Percentiles rank a stretch among this genome's conserved stretches.
phyloP scores from a whole-genome alignment of 1,140 invertebrate genomes.

The Macrobrachium rosenbergii region DNA sequence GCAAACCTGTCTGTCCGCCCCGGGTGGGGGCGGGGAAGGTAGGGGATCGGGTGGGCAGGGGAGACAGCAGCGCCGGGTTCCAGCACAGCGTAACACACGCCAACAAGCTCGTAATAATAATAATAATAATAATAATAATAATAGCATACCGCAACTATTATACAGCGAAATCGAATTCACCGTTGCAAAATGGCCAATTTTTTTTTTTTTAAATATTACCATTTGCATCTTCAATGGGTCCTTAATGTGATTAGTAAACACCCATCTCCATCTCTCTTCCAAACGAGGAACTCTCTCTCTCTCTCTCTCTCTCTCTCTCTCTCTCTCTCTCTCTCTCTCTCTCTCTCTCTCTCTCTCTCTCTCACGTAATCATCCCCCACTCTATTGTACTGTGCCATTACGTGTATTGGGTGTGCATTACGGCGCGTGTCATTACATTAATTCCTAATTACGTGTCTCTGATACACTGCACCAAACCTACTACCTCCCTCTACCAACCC shows the following conservation, averaged over 20 bases:
- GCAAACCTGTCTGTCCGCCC: too few relatives aligned
- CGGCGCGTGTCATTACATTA: slow-evolving; percentile 56
- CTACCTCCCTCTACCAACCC: background rate
- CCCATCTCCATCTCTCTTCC: background rate
- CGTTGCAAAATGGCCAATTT: too few relatives aligned
- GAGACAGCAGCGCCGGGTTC: too few relatives aligned
- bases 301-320: background rate
- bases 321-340: slow-evolving; percentile 2
- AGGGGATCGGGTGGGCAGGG: too few relatives aligned
- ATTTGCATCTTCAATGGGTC: background rate
- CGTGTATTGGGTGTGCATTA: slow-evolving; percentile 56
- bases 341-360: background rate
- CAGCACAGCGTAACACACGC: too few relatives aligned
- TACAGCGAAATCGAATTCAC: too few relatives aligned
- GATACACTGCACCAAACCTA: slow-evolving; percentile 51
- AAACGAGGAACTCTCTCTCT: background rate
- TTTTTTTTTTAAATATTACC: too few relatives aligned
- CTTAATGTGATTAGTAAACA: background rate
- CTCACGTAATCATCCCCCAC: background rate
- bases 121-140: too few relatives aligned
- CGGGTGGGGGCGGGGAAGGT: too few relatives aligned
- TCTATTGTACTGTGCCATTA: slow-evolving; percentile 51
- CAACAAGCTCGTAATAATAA: too few relatives aligned
- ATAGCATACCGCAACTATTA: too few relatives aligned
- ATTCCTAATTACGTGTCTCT: slow-evolving; percentile 55